Conservation (phyloP, 2,888 invertebrate species). For the Bombylius major region DNA sequence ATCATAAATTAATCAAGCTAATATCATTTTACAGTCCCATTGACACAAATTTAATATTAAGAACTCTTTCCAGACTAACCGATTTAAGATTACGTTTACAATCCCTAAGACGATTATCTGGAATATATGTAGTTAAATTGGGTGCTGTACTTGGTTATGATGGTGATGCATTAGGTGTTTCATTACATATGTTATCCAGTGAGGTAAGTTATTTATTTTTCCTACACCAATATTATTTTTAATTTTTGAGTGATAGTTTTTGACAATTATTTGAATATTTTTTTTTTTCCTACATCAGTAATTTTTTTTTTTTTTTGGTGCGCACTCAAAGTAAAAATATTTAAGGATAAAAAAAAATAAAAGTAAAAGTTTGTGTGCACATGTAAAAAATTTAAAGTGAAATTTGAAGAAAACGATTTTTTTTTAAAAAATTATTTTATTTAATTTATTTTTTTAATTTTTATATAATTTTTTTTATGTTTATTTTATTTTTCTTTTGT, state of each 20-base stretch:
- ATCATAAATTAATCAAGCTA: conserved; percentile 22
- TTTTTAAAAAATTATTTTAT: too few species aligned
- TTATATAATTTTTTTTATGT: conserved; percentile 24
- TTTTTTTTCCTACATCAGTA: too few species aligned
- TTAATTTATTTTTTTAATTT: conserved; percentile 1
- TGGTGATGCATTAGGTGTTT: conserved; percentile 45
- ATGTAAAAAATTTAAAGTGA: background rate
- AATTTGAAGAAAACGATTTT: too few species aligned
- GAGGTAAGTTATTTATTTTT: conserved; percentile 40
- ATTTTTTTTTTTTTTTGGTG: too few species aligned
- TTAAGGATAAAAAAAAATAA: too few species aligned
- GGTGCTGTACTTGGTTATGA: conserved; percentile 63
- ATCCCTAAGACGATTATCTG: conserved; percentile 68
- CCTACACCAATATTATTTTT: background rate
- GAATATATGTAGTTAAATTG: conserved; percentile 69
- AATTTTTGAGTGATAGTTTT: too few species aligned
- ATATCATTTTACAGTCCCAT: background rate
- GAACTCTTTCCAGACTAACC: conserved; percentile 43
- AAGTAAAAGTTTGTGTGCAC: background rate
- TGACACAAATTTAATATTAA: conserved; percentile 22
- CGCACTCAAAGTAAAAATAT: too few species aligned
- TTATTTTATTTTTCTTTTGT: conserved; percentile 13
- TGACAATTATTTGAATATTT: too few species aligned
- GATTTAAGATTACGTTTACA: conserved; percentile 31
- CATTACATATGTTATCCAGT: conserved; percentile 41